phyloP scores from a whole-genome alignment of 2,888 invertebrate genomes.

The Apantesis nais region DNA sequence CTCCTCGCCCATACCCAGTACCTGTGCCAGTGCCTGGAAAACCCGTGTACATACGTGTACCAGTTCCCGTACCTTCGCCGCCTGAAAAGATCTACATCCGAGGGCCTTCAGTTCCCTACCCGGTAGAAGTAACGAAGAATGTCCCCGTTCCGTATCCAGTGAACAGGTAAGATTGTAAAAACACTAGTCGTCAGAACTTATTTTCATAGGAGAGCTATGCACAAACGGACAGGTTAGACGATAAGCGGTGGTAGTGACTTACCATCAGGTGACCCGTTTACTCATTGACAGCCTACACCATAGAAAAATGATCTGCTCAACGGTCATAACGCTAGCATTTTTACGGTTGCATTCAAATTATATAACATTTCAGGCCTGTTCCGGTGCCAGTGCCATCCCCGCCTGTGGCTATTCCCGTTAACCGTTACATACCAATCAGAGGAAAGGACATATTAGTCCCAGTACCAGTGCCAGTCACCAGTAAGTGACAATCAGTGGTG shows the following conservation, averaged over 20 bases:
- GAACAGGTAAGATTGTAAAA: slow-evolving; percentile 30
- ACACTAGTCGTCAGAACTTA: not conserved
- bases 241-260: not conserved
- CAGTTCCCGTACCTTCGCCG: slow-evolving; percentile 62
- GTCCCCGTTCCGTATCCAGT: slow-evolving; percentile 54
- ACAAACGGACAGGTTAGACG: no score
- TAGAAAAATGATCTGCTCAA: not conserved
- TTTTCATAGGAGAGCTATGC: not conserved
- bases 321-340: not conserved
- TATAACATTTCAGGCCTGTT: slow-evolving; percentile 35
- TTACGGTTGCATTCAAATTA: not conserved
- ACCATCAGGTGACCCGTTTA: not conserved
- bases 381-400: slow-evolving; percentile 64
- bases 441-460: slow-evolving; percentile 65
- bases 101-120: slow-evolving; percentile 58
- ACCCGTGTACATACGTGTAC: slow-evolving; percentile 55
- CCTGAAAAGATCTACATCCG: slow-evolving; percentile 60
- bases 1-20: slow-evolving; percentile 71
- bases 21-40: slow-evolving; percentile 71
- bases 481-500: slow-evolving; percentile 22
- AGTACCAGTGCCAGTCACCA: slow-evolving; percentile 53
- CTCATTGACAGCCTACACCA: not conserved
- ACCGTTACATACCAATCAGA: slow-evolving; percentile 62
- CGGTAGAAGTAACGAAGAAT: slow-evolving; percentile 61
- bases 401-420: slow-evolving; percentile 60